Evolutionary conservation across 2,797 vertebrate genomes (phyloP), one percentile per base, ranked within the genome.

Genomic region (Salmo trutta): DNA sequence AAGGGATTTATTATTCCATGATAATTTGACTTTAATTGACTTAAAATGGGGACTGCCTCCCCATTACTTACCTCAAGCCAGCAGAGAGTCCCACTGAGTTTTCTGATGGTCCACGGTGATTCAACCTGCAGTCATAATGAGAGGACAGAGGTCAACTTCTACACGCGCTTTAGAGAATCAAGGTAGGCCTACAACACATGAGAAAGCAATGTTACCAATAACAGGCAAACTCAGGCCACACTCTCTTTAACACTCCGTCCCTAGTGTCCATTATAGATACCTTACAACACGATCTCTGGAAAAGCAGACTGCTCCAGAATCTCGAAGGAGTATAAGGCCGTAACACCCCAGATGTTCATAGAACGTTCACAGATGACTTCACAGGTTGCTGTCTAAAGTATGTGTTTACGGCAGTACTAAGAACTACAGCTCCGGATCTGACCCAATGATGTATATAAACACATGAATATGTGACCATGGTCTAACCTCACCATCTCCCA

Each of bases 101-200:
- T 99, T 79, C 97, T 92, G 90, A 99, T 91, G 14, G 95, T 98
- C 98, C 98, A 99, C 0, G 96, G 88, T 0, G 98, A 98, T 88
- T 99, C 98, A 51, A 98, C 97, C 98, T 99, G 89, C 78, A 86
- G 71, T 10, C 77, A 65, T 31, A 2, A 33, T 65, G 31, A 64
- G 15, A 73, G 71, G 15, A 17, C 33, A 64, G 10, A 47, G 41
- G 41, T 47, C 1, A 12, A 27, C 12, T 12, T 24, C 62, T 12
- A 65, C 62, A 65, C 12, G 8, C 8, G 14, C 24, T 65, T 27
- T 24, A 27, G 41, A 47, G 41, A 47, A 3, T 47, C 41, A 47
- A 14, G 10, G 41, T 47, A 10, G 41, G 41, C 10, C 10, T 47
- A 47, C 41, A 47, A 47, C 41, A 47, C 41, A 47, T 47, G 41